Evolutionary conservation across 2,797 vertebrate genomes (phyloP), one percentile per base, ranked within the genome.

Genomic region (Cynodonichthys magdalenae): DNA sequence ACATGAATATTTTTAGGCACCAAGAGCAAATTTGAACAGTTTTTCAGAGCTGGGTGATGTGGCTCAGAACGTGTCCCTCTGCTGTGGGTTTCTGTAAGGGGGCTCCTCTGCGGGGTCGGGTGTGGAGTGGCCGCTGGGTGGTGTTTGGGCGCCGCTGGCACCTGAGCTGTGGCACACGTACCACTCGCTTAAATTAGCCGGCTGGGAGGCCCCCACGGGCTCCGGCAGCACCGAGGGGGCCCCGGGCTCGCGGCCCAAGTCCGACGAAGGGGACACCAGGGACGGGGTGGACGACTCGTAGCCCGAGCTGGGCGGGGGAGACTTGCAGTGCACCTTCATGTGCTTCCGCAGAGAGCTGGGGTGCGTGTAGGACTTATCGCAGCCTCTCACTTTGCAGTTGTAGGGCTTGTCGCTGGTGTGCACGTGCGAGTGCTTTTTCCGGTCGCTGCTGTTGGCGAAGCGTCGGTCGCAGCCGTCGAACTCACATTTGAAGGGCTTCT

Each of bases 331-430:
- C 84, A 97, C 97, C 89, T 99, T 98, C 97, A 99, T 98, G 90
- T 98, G 97, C 89, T 99, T 99, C 83, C 97, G 92, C 92, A 98
- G 87, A 60, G 97, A 98, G 89, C 97, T 98, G 70, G 97, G 97
- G 90, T 99, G 97, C 34, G 97, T 98, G 94, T 99, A 99, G 69
- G 96, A 99, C 90, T 99, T 99, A 91, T 98, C 97, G 84, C 97
- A 99, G 89, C 97, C 97, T 90, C 96, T 92, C 89, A 98, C 96
- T 94, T 98, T 99, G 92, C 97, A 99, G 92, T 96, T 96, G 91
- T 99, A 98, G n/a, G 97, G 97, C 84, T 99, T 99, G 91, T 98
- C 97, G 87, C 96, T 97, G 75, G 97, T 99, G 93, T 99, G 97
- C 81, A 99, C 97, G 87, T 99, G 97, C 11, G 96, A 98, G 84